Evolutionary conservation across 2,113 vertebrate species (phyloP).

Genomic region (Dendrocopos noguchii): DNA sequence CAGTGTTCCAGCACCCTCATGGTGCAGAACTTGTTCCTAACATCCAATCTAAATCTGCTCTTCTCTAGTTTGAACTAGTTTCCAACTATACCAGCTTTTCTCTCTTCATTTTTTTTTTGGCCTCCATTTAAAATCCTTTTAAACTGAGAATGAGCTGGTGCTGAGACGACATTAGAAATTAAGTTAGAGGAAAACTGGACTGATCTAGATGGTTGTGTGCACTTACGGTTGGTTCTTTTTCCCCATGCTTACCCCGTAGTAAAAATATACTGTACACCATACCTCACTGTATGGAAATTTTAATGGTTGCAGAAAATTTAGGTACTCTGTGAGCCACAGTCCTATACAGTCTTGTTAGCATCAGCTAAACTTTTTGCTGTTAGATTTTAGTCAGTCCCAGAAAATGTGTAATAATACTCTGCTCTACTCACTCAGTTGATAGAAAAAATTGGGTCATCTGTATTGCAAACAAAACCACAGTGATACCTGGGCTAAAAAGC

Average conservation of each 20-base stretch:
- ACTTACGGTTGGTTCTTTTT: background rate
- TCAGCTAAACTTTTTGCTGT: conserved; percentile 11
- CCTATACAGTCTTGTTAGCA: background rate
- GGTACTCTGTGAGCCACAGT: conserved; percentile 16
- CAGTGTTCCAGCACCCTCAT: too few relatives aligned
- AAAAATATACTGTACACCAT: conserved; percentile 57
- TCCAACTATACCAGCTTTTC: conserved; percentile 41
- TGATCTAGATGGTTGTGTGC: conserved; percentile 33
- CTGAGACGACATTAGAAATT: conserved; percentile 39
- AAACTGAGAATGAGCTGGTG: conserved; percentile 63
- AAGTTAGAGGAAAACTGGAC: conserved; percentile 4
- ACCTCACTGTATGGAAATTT: conserved; percentile 7
- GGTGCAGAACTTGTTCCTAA: too few relatives aligned
- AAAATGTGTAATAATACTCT: background rate
- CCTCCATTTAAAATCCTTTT: background rate
- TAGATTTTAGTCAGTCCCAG: conserved; percentile 31
- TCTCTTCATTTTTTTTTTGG: background rate
- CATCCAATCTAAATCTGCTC: too few relatives aligned
- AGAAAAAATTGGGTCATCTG: background rate
- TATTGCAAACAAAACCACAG: conserved; percentile 62
- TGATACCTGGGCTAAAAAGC: conserved; percentile 49
- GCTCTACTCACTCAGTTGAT: background rate
- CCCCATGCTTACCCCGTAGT: background rate
- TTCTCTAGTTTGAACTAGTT: too few relatives aligned
- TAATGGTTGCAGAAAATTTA: conserved; percentile 16